These are phyloP conservation scores for Lycophotia porphyrea DNA, from an alignment of 2,888 invertebrate genomes.

Conservation along the genomic window DNA sequence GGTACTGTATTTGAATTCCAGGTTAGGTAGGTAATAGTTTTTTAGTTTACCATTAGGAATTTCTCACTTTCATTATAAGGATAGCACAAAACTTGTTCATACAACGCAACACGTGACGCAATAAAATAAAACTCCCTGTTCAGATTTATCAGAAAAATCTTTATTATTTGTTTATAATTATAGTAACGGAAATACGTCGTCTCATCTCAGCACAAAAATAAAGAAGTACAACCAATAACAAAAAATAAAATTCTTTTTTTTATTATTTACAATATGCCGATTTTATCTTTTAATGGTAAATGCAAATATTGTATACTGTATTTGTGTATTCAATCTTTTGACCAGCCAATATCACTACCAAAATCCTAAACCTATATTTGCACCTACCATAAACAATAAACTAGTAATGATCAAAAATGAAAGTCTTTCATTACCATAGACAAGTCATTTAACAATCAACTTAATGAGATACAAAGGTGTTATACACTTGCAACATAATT, in stretches of 20 bases:
- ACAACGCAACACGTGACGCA: too few species aligned
- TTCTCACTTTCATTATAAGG: neutral
- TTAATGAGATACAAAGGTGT: slow-evolving; percentile 71
- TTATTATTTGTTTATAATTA: slow-evolving; percentile 85
- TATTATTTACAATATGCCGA: slow-evolving; percentile 81
- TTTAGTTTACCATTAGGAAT: neutral
- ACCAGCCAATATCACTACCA: slow-evolving; percentile 67
- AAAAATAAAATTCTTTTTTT: slow-evolving; percentile 79
- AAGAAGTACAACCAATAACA: slow-evolving; percentile 85
- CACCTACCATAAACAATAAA: slow-evolving; percentile 65
- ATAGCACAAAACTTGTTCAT: neutral
- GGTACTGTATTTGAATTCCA: neutral
- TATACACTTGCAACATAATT: slow-evolving; percentile 59
- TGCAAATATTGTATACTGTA: slow-evolving; percentile 68
- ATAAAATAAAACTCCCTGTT: slow-evolving; percentile 50
- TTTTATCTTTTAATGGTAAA: slow-evolving; percentile 70
- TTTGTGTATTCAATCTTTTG: slow-evolving; percentile 65
- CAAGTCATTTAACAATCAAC: slow-evolving; percentile 77
- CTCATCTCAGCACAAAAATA: slow-evolving; percentile 85
- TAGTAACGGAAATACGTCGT: slow-evolving; percentile 81
- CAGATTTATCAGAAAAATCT: slow-evolving; percentile 85
- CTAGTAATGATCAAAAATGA: slow-evolving; percentile 64
- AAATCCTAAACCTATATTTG: slow-evolving; percentile 67
- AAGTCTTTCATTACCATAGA: slow-evolving; percentile 74
- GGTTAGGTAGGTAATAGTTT: neutral